Evolutionary conservation across 2,113 vertebrate species (phyloP).

Genomic region (Elaphurus davidianus): DNA sequence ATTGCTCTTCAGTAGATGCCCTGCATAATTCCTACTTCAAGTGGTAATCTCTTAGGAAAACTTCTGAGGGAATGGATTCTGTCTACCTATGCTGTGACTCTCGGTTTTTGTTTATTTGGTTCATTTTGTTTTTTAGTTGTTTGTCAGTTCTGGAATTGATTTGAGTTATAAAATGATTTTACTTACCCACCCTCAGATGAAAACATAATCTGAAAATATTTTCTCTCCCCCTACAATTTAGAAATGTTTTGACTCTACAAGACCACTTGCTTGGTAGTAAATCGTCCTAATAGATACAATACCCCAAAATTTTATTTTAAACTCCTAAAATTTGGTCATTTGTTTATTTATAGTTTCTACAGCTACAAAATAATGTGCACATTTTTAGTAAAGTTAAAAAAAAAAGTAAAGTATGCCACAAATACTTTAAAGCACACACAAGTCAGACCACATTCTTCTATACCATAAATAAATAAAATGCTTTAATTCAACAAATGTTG

Average conservation of each 20-base stretch:
- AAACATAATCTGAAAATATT: background rate
- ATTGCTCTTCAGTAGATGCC: background rate
- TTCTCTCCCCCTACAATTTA: background rate
- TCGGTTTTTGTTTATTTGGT: background rate
- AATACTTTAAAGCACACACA: background rate
- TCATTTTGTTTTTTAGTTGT: background rate
- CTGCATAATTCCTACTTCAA: background rate
- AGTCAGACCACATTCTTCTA: background rate
- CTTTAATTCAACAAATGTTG: background rate
- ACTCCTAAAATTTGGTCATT: background rate
- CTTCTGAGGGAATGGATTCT: background rate
- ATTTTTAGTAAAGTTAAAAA: background rate
- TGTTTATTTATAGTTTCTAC: background rate
- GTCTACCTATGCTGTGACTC: background rate
- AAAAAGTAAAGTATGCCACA: background rate
- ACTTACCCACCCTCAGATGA: background rate
- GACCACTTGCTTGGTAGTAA: background rate
- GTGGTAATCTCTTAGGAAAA: background rate
- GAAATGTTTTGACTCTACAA: background rate
- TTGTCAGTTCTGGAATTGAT: background rate
- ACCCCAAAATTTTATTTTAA: background rate
- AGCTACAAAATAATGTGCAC: background rate
- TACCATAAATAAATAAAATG: background rate
- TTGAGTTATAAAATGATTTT: background rate
- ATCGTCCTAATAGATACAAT: background rate